Percentiles rank a stretch among this genome's conserved stretches.
Evolutionary conservation across 2,113 vertebrate species (phyloP).

Genomic region (Alosa alosa): DNA sequence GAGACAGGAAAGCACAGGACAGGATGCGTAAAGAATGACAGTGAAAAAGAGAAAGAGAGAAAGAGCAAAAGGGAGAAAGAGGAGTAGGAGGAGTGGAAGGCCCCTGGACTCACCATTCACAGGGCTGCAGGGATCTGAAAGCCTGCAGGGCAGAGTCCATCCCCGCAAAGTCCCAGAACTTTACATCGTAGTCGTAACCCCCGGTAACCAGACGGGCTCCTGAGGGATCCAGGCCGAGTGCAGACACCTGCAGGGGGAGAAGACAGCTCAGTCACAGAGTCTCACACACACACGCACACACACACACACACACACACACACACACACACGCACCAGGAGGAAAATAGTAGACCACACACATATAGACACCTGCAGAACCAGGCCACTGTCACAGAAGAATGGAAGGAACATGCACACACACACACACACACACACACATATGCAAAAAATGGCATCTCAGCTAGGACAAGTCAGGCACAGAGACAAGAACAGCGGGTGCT

Average conservation of each 20-base stretch:
- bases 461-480: background rate
- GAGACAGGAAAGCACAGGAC: too few relatives aligned
- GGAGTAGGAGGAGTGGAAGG: background rate
- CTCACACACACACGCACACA: too few relatives aligned
- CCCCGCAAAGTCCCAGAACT: constrained; percentile 98
- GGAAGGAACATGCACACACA: background rate
- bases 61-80: too few relatives aligned
- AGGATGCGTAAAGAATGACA: too few relatives aligned
- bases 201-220: constrained; percentile 94
- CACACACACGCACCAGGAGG: too few relatives aligned
- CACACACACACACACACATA: background rate
- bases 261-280: background rate
- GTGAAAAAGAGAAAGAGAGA: too few relatives aligned
- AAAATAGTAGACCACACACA: background rate
- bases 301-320: too few relatives aligned
- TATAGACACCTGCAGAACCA: background rate
- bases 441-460: background rate
- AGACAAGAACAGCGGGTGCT: background rate
- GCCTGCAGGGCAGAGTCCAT: constrained; percentile 93
- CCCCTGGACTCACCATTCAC: constrained; percentile 82
- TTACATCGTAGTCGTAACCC: constrained; percentile 89
- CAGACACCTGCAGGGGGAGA: constrained; percentile 80
- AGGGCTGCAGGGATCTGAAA: constrained; percentile 91
- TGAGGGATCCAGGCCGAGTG: constrained; percentile 90
- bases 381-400: background rate